phyloP scores from a whole-genome alignment of 2,797 vertebrate genomes.

The Paratrypauchen microcephalus region DNA sequence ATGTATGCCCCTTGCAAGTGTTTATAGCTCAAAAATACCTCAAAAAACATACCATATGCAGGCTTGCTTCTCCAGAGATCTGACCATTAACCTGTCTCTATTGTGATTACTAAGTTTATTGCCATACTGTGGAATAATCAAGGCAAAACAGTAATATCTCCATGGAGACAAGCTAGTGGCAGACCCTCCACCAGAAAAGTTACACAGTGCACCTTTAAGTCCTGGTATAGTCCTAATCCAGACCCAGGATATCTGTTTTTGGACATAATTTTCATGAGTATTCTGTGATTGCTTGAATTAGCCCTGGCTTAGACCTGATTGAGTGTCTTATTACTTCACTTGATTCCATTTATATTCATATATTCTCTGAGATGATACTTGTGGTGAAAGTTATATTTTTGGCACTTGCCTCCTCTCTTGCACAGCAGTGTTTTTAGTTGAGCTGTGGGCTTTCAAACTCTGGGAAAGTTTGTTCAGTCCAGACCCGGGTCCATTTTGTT shows the following conservation, averaged over 20 bases:
- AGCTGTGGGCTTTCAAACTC: constrained; percentile 55
- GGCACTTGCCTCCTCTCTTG: constrained; percentile 23
- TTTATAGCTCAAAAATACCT: too few relatives aligned
- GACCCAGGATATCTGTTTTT: neutral
- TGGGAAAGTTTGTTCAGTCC: constrained; percentile 74
- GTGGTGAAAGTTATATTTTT: constrained; percentile 3
- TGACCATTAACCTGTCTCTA: too few relatives aligned
- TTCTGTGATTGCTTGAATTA: neutral
- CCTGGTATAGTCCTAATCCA: neutral
- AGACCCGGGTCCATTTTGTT: constrained; percentile 63
- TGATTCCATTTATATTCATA: neutral
- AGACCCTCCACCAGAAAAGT: too few relatives aligned
- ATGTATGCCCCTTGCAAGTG: too few relatives aligned
- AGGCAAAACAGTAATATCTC: too few relatives aligned
- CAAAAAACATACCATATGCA: too few relatives aligned
- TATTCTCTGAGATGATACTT: neutral
- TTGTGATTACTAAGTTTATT: too few relatives aligned
- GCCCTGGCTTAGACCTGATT: neutral
- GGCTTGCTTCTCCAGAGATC: too few relatives aligned
- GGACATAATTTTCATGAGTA: neutral
- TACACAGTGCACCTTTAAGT: neutral
- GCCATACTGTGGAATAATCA: too few relatives aligned
- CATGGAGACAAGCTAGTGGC: too few relatives aligned
- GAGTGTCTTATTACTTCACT: neutral
- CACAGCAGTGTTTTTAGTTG: constrained; percentile 53